Base-by-base conservation (phyloP, 2,888 invertebrate species). In the Teleiodes luculella region DNA sequence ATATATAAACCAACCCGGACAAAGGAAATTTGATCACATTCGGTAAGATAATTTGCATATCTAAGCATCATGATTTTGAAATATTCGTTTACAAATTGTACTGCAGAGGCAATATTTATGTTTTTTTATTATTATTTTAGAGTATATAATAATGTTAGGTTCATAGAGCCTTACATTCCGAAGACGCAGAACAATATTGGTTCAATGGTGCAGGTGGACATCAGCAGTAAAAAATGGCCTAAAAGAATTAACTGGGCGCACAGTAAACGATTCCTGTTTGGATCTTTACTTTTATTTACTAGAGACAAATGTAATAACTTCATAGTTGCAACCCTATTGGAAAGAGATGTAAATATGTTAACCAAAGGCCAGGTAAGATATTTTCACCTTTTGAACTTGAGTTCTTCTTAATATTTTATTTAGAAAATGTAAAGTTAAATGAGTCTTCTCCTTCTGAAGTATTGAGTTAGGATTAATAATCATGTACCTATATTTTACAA, bases 281-380 rank as follows among this genome's bases (percentile, higher is more conserved):
- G 96, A 0, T 92, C 95, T 0, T 81, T 96, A 47, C 74, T 97
- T 0, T 91, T 94, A 61, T 92, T 97, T 50, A 94, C 95, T 0
- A 88, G 87, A 2, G 92, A 94, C 67, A 84, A 92, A 54, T 96
- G 95, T 72, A 76, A 90, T 35, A 91, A 90, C 36, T 83, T 95
- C 33, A 82, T 93, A 51, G 90, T 95, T 61, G 95, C 92, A 1
- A 92, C 92, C 0, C 92, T 96, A 35, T 78, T 91, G 5, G 91
- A 92, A 48, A 84, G 93, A 1, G 89, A 93, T 46, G 56, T 65
- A 1, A 71, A 73, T 28, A 63, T 68, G 47, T 63, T 89, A 10
- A 51, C 56, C 11, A 57, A 65, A 47, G 85, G 88, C 58, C 66
- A 72, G 79, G 89, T 89, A 68, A 63, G 3, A n/a, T n/a, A n/a